Evolutionary conservation across 2,113 vertebrate species (phyloP).

Genomic region (Helogale parvula): DNA sequence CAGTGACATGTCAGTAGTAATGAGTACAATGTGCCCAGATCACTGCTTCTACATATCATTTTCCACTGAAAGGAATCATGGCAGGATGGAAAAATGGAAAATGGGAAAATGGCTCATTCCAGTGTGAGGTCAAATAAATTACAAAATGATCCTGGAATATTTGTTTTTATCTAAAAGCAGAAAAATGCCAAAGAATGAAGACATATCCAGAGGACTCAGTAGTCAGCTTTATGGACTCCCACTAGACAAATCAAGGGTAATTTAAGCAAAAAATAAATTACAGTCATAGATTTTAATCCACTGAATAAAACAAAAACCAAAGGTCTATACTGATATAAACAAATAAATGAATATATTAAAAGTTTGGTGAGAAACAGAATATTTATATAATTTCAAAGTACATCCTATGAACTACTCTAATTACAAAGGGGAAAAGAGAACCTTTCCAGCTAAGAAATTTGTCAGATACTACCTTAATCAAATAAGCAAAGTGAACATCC

Average conservation of each 20-base stretch:
- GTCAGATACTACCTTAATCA: background rate
- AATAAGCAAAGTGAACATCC: background rate
- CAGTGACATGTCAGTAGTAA: background rate
- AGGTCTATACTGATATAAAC: background rate
- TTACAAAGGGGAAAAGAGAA: background rate
- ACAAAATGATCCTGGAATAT: background rate
- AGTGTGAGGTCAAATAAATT: background rate
- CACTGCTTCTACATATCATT: background rate
- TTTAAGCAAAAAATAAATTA: constrained; percentile 28
- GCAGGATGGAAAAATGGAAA: background rate
- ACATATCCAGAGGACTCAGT: background rate
- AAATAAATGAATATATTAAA: background rate
- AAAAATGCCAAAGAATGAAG: constrained; percentile 18
- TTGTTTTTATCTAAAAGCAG: background rate
- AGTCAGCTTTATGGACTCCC: background rate
- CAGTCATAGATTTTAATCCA: background rate
- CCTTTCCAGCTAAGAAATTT: background rate
- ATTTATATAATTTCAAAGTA: background rate
- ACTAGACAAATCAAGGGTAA: background rate
- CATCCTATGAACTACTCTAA: background rate
- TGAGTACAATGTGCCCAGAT: background rate
- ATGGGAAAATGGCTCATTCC: background rate
- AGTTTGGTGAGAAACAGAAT: background rate
- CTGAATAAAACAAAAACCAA: background rate
- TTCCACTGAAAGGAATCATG: background rate